Percentiles rank a stretch among this genome's conserved stretches.
These are phyloP conservation scores for Morpho deidamia DNA, from an alignment of 2,888 invertebrate genomes.

Conservation along the genomic window DNA sequence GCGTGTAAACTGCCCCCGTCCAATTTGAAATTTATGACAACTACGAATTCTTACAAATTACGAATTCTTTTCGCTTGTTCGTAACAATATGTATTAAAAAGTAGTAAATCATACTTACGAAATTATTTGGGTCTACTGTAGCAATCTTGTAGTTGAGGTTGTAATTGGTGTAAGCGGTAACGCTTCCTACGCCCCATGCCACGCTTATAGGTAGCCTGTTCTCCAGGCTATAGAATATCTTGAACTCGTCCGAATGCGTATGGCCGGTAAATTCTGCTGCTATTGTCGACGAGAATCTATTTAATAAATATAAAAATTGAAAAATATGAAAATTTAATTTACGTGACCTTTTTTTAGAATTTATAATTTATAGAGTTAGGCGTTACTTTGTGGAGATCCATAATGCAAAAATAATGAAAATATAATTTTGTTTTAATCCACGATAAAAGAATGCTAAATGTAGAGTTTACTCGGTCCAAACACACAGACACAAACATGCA, in stretches of 20 bases:
- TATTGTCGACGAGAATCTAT: conserved; percentile 86
- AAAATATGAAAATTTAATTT: neutral
- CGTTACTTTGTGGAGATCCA: too few relatives aligned
- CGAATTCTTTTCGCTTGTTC: too few relatives aligned
- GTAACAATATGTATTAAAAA: too few relatives aligned
- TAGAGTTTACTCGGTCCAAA: neutral
- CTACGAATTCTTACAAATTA: too few relatives aligned
- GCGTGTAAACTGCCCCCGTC: too few relatives aligned
- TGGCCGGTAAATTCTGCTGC: conserved; percentile 91
- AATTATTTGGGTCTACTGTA: conserved; percentile 79
- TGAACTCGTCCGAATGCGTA: conserved; percentile 86
- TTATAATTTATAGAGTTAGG: too few relatives aligned
- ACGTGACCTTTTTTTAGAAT: too few relatives aligned
- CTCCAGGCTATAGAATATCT: conserved; percentile 80
- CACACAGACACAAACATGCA: too few relatives aligned
- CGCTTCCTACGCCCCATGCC: conserved; percentile 89
- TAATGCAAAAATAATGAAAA: too few relatives aligned
- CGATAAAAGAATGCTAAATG: neutral
- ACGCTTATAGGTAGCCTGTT: conserved; percentile 80
- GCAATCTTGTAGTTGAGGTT: conserved; percentile 91
- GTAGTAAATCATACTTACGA: conserved; percentile 76
- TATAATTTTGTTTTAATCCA: too few relatives aligned
- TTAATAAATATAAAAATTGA: neutral
- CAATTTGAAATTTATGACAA: too few relatives aligned
- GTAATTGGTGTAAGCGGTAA: conserved; percentile 84